These are phyloP conservation scores for Parambassis ranga DNA, from an alignment of 2,797 vertebrate species.

Conservation along the genomic window DNA sequence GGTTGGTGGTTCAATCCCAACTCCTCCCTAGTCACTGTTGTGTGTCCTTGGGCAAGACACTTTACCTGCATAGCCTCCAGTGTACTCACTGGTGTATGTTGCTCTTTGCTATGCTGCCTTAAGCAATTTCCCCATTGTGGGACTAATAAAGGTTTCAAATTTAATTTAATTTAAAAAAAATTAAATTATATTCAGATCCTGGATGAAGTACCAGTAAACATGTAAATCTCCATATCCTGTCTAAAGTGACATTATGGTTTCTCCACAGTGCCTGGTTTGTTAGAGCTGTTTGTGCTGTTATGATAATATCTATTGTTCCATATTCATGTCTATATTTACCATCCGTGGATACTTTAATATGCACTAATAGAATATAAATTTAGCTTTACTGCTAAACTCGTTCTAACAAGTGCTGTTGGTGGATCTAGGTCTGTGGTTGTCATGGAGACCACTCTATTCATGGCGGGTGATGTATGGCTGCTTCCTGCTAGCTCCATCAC, in stretches of 20 bases:
- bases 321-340: slow-evolving; percentile 1
- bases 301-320: background rate
- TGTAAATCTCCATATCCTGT: no score
- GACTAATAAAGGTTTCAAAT: no score
- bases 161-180: no score
- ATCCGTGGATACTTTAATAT: background rate
- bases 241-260: background rate
- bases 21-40: no score
- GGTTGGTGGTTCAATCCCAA: no score
- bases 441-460: slow-evolving; percentile 57
- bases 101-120: no score
- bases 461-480: slow-evolving; percentile 50
- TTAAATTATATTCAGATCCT: no score
- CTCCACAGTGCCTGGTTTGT: background rate
- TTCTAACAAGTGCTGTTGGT: slow-evolving; percentile 41
- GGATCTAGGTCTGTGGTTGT: slow-evolving; percentile 57
- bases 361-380: background rate
- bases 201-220: no score
- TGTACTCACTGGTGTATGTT: no score
- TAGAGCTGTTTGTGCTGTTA: background rate
- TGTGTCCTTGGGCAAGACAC: no score
- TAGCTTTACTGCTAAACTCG: background rate
- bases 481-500: slow-evolving; percentile 59
- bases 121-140: no score
- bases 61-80: no score